These are phyloP conservation scores for Zaprionus vittiger DNA, from an alignment of 1,140 invertebrate species.

Conservation along the genomic window DNA sequence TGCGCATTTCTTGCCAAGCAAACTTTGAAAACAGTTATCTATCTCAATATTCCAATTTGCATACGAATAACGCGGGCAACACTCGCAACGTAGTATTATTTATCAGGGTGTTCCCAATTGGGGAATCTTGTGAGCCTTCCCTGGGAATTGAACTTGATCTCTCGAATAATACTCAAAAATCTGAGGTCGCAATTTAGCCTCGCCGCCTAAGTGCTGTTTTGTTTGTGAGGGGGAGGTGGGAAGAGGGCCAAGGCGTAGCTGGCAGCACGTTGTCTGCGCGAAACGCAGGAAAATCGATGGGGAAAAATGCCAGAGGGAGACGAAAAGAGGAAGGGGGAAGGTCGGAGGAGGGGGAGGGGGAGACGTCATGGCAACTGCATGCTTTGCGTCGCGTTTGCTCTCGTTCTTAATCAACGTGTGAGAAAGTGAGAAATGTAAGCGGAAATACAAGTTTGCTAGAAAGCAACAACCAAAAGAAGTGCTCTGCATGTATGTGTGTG, in stretches of 20 bases:
- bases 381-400: not conserved
- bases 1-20: not conserved
- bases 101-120: not conserved
- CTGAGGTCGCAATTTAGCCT: slow-evolving; percentile 35
- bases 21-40: not conserved
- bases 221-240: not conserved
- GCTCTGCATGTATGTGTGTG: not conserved
- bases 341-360: not conserved
- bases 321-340: not conserved
- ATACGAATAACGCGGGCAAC: not conserved
- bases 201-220: slow-evolving; percentile 37
- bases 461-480: slow-evolving; percentile 16
- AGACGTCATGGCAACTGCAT: slow-evolving; percentile 38
- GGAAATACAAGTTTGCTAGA: slow-evolving; percentile 20
- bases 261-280: slow-evolving; percentile 21
- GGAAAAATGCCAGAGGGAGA: slow-evolving; percentile 9
- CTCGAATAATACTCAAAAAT: slow-evolving; percentile 7
- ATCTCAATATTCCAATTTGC: slow-evolving; percentile 8
- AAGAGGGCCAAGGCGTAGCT: not conserved
- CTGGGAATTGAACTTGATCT: not conserved
- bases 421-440: slow-evolving; percentile 30
- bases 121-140: not conserved
- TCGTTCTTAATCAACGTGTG: slow-evolving; percentile 34
- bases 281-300: slow-evolving; percentile 38
- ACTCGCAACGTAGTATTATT: not conserved